Percentiles rank a stretch among this genome's conserved stretches.
These are phyloP conservation scores for Redunca redunca DNA, from an alignment of 2,113 vertebrate species.

Conservation along the genomic window DNA sequence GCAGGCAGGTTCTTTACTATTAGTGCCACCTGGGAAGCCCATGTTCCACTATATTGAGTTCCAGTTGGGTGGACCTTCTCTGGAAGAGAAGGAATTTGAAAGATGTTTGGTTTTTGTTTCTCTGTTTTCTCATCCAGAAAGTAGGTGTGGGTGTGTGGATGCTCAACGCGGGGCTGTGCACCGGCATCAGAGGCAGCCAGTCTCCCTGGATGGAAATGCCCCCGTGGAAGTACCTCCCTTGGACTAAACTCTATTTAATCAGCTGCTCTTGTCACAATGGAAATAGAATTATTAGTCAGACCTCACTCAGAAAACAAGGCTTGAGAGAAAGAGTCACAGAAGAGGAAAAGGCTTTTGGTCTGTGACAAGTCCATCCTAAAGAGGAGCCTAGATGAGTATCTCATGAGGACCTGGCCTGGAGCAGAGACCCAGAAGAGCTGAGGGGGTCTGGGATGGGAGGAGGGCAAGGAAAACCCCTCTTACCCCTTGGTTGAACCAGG, in stretches of 20 bases:
- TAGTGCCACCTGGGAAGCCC: background rate
- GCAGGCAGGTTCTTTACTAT: background rate
- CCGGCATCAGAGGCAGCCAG: background rate
- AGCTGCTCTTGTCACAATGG: background rate
- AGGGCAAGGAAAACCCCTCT: background rate
- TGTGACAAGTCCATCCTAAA: background rate
- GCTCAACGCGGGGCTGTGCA: background rate
- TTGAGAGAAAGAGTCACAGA: background rate
- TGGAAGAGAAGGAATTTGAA: background rate
- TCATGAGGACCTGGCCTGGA: background rate
- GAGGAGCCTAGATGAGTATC: background rate
- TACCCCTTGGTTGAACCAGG: background rate
- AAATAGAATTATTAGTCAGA: background rate
- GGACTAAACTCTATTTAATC: background rate
- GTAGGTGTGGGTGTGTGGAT: background rate
- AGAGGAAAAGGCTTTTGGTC: background rate
- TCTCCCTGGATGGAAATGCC: background rate
- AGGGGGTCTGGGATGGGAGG: background rate
- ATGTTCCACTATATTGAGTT: background rate
- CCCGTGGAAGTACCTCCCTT: background rate
- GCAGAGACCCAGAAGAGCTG: background rate
- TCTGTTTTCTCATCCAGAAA: background rate
- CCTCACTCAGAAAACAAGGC: background rate
- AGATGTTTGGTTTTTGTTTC: background rate
- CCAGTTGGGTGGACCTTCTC: background rate